Conservation (phyloP, 2,797 vertebrate genomes). For the Florisuga fusca region DNA sequence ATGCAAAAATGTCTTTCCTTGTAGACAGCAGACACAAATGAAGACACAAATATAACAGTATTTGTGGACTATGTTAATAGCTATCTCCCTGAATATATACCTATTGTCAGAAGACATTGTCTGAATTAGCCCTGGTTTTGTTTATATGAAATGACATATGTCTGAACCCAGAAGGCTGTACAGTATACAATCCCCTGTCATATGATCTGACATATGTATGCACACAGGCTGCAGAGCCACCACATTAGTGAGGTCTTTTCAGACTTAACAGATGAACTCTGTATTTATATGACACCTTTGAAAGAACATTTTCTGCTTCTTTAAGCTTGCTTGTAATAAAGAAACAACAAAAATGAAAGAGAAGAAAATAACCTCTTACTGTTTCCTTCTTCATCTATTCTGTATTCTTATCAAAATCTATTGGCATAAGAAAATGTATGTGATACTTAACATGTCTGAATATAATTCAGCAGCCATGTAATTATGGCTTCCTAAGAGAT, state of each 20-base stretch:
- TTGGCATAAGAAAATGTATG: not conserved
- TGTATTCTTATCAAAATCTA: not conserved
- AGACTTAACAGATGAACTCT: constrained; percentile 61
- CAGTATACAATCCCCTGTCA: constrained; percentile 48
- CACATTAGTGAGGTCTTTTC: constrained; percentile 58
- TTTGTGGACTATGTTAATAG: constrained; percentile 33
- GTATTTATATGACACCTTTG: constrained; percentile 40
- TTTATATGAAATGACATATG: constrained; percentile 44
- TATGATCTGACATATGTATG: constrained; percentile 53
- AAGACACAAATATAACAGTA: not conserved
- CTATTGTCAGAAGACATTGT: constrained; percentile 51
- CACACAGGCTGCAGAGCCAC: constrained; percentile 27
- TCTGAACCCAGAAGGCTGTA: constrained; percentile 45
- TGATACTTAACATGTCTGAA: not conserved
- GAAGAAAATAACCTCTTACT: not conserved
- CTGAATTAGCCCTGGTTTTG: not conserved
- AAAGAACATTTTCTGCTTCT: constrained; percentile 57
- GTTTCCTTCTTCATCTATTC: not conserved
- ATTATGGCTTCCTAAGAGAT: constrained; percentile 40
- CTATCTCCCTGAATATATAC: not conserved
- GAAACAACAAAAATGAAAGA: not conserved
- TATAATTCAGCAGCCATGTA: not conserved
- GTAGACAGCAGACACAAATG: not conserved
- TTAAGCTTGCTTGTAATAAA: not conserved
- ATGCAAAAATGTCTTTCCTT: not conserved